Base-by-base conservation (phyloP, 2,888 invertebrate species). In the Octonoba sinensis region DNA sequence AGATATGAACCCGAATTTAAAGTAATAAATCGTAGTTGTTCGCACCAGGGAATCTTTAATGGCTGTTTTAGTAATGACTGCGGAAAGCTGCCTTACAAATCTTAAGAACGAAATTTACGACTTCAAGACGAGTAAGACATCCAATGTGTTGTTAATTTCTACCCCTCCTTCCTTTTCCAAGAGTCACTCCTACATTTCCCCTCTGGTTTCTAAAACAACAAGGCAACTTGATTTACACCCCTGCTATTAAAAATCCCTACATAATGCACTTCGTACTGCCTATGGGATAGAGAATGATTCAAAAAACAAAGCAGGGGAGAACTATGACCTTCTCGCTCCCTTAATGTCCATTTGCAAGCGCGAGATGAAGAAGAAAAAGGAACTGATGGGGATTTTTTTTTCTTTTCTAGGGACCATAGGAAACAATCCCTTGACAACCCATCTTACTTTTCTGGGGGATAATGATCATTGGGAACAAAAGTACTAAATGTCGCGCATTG, bases 291-390 rank as follows among this genome's bases (percentile, higher is more conserved):
- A 46, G 36, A 59, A 11, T n/a, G 44, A 64, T 44, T 20, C 27
- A 64, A 64, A 64, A 64, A 73, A 73, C 36, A 15, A 64, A 57
- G 22, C 15, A 49, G 27, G 64, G 64, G 49, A 60, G 59, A 57
- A 27, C 56, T 57, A 70, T 77, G 71, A 65, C 77, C 70, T 64
- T 20, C 56, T 65, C 54, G 15, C 77, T 62, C 64, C 46, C 64
- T 77, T 77, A 77, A 77, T 70, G 77, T 77, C 77, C 70, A 77
- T 77, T 77, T 71, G 65, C 54, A 65, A 51, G 57, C 57, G 57
- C 22, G 27, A 66, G 22, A 57, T 71, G 70, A 67, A 59, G 64
- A 36, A 36, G 36, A 36, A 36, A 36, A 8, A 36, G 36, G 36
- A 36, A 36, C 36, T 36, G 36, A 36, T 36, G 36, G 36, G 36